Conservation (phyloP, 2,888 invertebrate genomes). For the Pocota personata region DNA sequence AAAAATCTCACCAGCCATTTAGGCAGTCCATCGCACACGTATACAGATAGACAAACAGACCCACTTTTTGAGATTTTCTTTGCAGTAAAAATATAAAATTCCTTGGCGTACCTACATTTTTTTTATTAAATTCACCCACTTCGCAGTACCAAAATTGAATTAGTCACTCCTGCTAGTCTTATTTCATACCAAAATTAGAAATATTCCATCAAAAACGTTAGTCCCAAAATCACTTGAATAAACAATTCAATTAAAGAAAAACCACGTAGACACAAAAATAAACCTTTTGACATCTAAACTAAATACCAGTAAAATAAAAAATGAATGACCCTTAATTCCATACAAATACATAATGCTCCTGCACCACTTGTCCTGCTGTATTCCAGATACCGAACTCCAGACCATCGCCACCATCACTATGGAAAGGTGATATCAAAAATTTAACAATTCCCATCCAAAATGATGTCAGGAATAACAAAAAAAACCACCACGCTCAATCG, state of each 20-base stretch:
- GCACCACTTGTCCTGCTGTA: conserved; percentile 9
- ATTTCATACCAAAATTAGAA: not conserved
- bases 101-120: not conserved
- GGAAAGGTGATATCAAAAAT: conserved; percentile 54
- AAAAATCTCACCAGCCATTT: too few species aligned
- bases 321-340: conserved; percentile 39
- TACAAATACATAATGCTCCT: conserved; percentile 28
- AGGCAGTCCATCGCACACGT: too few species aligned
- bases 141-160: not conserved
- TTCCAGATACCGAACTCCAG: conserved; percentile 17
- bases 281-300: conserved; percentile 26
- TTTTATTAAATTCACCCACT: not conserved
- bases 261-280: not conserved
- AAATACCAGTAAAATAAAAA: conserved; percentile 29
- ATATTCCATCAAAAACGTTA: conserved; percentile 10
- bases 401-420: not conserved
- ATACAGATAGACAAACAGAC: too few species aligned
- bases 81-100: too few species aligned
- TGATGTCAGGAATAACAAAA: conserved; percentile 33
- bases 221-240: conserved; percentile 31
- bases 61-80: too few species aligned
- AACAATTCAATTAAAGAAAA: conserved; percentile 26
- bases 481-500: too few species aligned
- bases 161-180: not conserved
- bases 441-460: conserved; percentile 52